Percentiles rank a stretch among this genome's conserved stretches.
Evolutionary conservation across 2,888 invertebrate species (phyloP).

Genomic region (Cheilosia vulpina): DNA sequence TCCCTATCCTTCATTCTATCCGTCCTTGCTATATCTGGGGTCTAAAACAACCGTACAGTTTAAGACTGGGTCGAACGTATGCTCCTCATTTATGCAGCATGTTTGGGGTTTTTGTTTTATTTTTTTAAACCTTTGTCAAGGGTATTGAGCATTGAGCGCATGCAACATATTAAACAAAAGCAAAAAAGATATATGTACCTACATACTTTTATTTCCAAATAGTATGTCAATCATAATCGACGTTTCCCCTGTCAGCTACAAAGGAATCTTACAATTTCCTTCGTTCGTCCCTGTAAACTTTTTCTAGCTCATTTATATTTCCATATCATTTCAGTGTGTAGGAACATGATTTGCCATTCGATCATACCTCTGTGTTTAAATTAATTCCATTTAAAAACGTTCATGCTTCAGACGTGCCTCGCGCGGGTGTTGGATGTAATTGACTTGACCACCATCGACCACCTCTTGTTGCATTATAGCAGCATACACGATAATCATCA

Average conservation of each 20-base stretch:
- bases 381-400: slow-evolving; percentile 29
- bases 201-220: neutral
- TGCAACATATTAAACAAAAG: neutral
- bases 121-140: no score
- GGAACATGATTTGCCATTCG: neutral
- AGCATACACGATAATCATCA: slow-evolving; percentile 16
- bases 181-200: neutral
- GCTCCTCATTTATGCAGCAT: no score
- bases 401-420: neutral
- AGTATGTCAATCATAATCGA: neutral
- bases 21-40: no score
- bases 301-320: neutral
- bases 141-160: neutral
- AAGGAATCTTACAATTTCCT: neutral
- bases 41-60: no score
- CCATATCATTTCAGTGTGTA: neutral
- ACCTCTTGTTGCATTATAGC: slow-evolving; percentile 3
- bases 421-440: slow-evolving; percentile 8
- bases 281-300: neutral
- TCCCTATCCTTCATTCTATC: no score
- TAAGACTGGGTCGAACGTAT: no score
- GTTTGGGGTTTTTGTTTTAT: no score
- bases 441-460: slow-evolving; percentile 26
- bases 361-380: slow-evolving; percentile 11
- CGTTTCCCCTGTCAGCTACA: neutral